phyloP scores from a whole-genome alignment of 2,888 invertebrate species.

The Selenia dentaria region DNA sequence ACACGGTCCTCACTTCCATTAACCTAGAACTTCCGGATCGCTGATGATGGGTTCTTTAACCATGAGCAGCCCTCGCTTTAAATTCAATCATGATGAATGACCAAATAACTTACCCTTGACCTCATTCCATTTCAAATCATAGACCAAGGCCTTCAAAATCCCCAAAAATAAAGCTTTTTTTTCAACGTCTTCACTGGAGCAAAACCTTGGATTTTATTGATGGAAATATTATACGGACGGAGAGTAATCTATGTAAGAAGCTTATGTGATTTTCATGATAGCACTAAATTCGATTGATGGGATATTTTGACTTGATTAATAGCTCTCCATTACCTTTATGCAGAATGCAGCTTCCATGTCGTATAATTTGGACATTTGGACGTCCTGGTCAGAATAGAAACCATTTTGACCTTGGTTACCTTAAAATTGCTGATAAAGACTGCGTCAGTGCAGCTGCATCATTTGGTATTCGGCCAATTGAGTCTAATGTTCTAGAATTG shows the following conservation, averaged over 20 bases:
- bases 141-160: background rate
- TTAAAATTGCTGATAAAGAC: conserved; percentile 8
- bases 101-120: too few species aligned
- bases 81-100: too few species aligned
- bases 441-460: conserved; percentile 30
- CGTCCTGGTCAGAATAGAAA: conserved; percentile 56
- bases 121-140: background rate
- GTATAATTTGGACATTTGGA: conserved; percentile 70
- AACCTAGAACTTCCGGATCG: too few species aligned
- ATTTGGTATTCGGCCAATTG: conserved; percentile 23
- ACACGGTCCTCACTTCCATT: too few species aligned
- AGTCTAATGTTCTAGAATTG: conserved; percentile 8
- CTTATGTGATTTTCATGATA: conserved; percentile 63
- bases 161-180: conserved; percentile 14
- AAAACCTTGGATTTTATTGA: conserved; percentile 60
- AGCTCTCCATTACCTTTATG: conserved; percentile 53
- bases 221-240: conserved; percentile 63
- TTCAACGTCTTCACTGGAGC: conserved; percentile 33
- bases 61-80: too few species aligned
- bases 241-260: conserved; percentile 44
- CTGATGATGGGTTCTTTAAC: too few species aligned
- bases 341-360: conserved; percentile 64
- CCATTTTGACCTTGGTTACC: conserved; percentile 49
- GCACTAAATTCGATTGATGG: conserved; percentile 51
- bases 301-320: conserved; percentile 54